Evolutionary conservation across 2,113 vertebrate genomes (phyloP).

Genomic region (Scomber colias): DNA sequence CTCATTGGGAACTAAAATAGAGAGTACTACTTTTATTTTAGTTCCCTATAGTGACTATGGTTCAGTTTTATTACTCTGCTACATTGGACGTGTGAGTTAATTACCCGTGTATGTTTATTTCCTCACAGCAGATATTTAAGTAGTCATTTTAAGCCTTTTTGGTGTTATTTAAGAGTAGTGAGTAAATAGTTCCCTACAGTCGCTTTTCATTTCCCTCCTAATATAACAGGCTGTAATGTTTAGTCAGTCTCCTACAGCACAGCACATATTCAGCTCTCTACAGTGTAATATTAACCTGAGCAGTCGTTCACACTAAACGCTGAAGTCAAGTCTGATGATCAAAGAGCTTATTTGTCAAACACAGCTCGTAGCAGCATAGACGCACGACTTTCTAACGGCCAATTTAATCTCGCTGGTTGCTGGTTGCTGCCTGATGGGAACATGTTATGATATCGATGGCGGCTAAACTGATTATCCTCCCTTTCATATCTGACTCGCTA

Average conservation of each 20-base stretch:
- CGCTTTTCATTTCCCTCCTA: background rate
- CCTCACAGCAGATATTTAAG: background rate
- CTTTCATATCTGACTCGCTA: too few species aligned
- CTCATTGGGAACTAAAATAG: too few species aligned
- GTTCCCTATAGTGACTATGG: background rate
- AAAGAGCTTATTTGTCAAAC: conserved; percentile 20
- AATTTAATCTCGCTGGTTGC: background rate
- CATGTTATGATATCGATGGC: background rate
- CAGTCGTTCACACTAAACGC: background rate
- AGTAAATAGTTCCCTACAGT: background rate
- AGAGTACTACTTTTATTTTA: too few species aligned
- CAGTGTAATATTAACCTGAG: background rate
- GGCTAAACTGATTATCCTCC: too few species aligned
- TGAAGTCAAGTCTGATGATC: conserved; percentile 13
- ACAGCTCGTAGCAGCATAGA: background rate
- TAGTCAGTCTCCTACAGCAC: too few species aligned
- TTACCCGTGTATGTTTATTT: background rate
- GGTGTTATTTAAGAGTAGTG: too few species aligned
- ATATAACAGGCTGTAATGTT: too few species aligned
- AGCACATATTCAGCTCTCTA: background rate
- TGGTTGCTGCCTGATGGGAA: background rate
- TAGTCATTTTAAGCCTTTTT: too few species aligned
- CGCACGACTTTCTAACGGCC: background rate
- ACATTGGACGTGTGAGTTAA: background rate
- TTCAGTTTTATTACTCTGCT: too few species aligned